Percentiles rank a stretch among this genome's conserved stretches.
These are phyloP conservation scores for Planococcus citri DNA, from an alignment of 1,140 invertebrate species.

Conservation along the genomic window DNA sequence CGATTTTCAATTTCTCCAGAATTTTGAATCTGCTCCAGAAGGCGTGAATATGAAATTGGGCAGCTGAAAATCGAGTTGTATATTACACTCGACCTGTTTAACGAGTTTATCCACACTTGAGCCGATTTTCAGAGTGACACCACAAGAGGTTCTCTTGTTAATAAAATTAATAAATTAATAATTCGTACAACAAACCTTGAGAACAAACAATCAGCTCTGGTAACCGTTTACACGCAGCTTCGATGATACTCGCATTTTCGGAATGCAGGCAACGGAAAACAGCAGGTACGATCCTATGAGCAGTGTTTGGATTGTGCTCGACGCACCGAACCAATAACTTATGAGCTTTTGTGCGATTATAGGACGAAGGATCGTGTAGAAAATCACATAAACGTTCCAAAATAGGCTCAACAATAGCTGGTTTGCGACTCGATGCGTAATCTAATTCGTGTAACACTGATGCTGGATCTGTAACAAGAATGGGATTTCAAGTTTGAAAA, in stretches of 20 bases:
- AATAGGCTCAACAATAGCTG: slow-evolving; percentile 51
- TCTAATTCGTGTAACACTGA: slow-evolving; percentile 45
- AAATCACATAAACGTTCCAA: slow-evolving; percentile 47
- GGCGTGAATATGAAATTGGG: too few relatives aligned
- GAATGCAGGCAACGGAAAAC: slow-evolving; percentile 38
- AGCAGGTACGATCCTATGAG: slow-evolving; percentile 48
- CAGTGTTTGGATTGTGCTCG: slow-evolving; percentile 48
- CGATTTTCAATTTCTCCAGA: too few relatives aligned
- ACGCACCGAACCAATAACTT: slow-evolving; percentile 48
- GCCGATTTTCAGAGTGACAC: too few relatives aligned
- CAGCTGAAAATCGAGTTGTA: too few relatives aligned
- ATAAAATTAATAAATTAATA: not conserved
- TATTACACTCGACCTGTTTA: too few relatives aligned
- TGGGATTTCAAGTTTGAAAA: not conserved
- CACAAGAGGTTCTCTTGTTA: too few relatives aligned
- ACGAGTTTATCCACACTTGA: too few relatives aligned
- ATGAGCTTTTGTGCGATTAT: slow-evolving; percentile 49
- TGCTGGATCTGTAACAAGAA: not conserved
- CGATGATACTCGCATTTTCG: slow-evolving; percentile 60
- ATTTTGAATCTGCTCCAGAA: too few relatives aligned
- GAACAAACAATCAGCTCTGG: slow-evolving; percentile 58
- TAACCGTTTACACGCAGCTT: slow-evolving; percentile 64
- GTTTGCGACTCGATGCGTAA: slow-evolving; percentile 50
- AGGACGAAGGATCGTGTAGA: slow-evolving; percentile 46
- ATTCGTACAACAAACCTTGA: not conserved